Base-by-base conservation (phyloP, 2,113 vertebrate species). In the Mus spicilegus region DNA sequence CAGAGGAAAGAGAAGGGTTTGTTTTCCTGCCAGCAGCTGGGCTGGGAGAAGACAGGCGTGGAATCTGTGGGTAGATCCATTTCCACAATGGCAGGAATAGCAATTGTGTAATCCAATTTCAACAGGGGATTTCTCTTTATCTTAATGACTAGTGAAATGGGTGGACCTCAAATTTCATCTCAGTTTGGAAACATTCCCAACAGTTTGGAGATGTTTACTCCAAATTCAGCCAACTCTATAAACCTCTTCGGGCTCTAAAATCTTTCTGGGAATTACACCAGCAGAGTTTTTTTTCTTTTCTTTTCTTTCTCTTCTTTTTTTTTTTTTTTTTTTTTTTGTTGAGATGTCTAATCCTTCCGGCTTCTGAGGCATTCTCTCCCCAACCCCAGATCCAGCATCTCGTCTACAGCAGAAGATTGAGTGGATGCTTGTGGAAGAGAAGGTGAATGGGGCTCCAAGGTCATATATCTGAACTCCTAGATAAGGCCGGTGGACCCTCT, bases 261-360 rank as follows among this genome's bases (percentile, higher is more conserved):
- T 97, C 93, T 97, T 96, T 95, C 95, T 96, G 97, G 97, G 97
- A 97, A 95, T 93, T 89, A 75, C 76, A 97, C 95, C 96, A 97
- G 82, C 20, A 92, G 80, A 67, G 51, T 49, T 42, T 26, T 72
- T 75, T 20, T 39, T 39, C 19, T 73, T 10, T 75, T 75, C 10
- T 42, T 73, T 42, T 42, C 22, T 46, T 22, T 42, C 24, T 8
- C 22, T 10, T 42, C 39, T 39, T 22, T 39, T 3, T 20, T 16
- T 70, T 8, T 39, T 20, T 16, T 70, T 8, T 39, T 46, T 36
- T 7, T 26, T 46, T 93, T 85, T 78, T 90, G 65, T 61, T 91
- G 73, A 82, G 92, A 36, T 78, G 85, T 93, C 91, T 97, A 96
- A 97, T 94, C 73, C 82, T 95, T 96, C 81, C 33, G 8, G 94